Percentiles rank a stretch among this genome's conserved stretches.
phyloP scores from a whole-genome alignment of 1,140 invertebrate genomes.

The Apis florea region DNA sequence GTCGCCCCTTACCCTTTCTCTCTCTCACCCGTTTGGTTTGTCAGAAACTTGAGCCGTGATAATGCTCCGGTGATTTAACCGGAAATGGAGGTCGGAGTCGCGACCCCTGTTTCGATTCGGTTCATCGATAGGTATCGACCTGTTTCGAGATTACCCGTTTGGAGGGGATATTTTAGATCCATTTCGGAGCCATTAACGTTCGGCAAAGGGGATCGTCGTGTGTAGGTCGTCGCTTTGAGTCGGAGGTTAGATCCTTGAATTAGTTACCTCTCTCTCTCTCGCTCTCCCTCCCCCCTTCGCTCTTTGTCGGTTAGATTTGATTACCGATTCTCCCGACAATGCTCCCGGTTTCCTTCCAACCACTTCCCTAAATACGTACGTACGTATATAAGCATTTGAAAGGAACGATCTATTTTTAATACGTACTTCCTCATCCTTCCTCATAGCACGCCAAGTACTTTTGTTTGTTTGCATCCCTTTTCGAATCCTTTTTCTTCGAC shows the following conservation, averaged over 20 bases:
- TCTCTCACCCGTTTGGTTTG: neutral
- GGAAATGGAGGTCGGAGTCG: slow-evolving; percentile 4
- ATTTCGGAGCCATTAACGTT: neutral
- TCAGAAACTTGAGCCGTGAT: slow-evolving; percentile 9
- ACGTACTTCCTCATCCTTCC: neutral
- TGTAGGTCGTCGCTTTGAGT: neutral
- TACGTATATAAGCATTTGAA: no score
- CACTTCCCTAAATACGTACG: no score
- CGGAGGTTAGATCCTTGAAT: neutral
- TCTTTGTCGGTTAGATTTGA: neutral
- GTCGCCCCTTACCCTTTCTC: neutral
- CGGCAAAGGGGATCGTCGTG: neutral
- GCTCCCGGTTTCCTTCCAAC: no score
- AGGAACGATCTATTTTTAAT: neutral
- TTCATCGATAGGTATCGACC: neutral
- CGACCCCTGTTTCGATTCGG: slow-evolving; percentile 4
- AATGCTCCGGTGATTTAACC: slow-evolving; percentile 25
- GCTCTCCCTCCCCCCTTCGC: no score
- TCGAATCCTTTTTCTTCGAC: neutral
- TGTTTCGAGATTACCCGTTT: neutral
- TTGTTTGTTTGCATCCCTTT: neutral
- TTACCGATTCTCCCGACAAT: neutral
- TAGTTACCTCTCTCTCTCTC: neutral
- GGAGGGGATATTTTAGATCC: neutral
- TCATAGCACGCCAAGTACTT: neutral